phyloP scores from a whole-genome alignment of 2,797 vertebrate genomes.

The Threskiornis aethiopicus region DNA sequence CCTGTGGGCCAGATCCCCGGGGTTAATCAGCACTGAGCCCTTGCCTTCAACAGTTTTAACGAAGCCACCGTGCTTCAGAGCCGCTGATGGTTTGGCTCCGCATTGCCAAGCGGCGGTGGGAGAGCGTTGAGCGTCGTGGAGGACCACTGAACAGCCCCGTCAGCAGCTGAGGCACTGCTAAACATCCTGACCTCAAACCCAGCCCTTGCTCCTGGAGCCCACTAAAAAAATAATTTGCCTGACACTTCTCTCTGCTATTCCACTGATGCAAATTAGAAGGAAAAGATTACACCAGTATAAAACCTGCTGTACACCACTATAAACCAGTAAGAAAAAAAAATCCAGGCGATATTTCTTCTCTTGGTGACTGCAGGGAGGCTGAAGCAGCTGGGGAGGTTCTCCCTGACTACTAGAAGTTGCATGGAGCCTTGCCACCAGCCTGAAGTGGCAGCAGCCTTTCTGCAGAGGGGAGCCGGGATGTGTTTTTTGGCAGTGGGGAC shows the following conservation, averaged over 20 bases:
- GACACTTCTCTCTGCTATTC: background rate
- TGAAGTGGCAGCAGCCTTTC: background rate
- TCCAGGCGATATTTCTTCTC: background rate
- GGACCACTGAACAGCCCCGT: background rate
- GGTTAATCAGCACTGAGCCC: background rate
- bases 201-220: background rate
- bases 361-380: background rate
- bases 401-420: background rate
- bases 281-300: background rate
- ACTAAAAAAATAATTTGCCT: background rate
- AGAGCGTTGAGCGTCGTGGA: background rate
- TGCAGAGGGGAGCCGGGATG: background rate
- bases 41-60: background rate
- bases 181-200: background rate
- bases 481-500: background rate
- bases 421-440: background rate
- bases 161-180: background rate
- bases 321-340: background rate
- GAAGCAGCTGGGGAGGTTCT: background rate
- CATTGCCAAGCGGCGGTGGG: fast-evolving
- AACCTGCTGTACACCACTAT: background rate
- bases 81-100: background rate
- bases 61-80: background rate
- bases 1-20: background rate
- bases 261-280: background rate